Evolutionary conservation across 2,797 vertebrate species (phyloP).

Genomic region (Uromys caudimaculatus): DNA sequence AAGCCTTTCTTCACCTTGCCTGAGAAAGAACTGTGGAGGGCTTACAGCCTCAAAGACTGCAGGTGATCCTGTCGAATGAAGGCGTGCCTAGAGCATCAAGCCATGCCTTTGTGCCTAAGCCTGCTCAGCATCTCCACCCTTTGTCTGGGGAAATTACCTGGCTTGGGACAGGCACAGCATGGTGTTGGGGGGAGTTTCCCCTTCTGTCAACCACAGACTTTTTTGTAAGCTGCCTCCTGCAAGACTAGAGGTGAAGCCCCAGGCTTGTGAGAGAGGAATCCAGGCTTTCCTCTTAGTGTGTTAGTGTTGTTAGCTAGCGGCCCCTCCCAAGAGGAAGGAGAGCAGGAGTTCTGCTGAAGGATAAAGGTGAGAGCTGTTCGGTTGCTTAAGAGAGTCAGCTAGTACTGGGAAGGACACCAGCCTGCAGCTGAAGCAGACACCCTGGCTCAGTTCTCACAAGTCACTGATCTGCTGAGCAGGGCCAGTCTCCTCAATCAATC

Average conservation of each 20-base stretch:
- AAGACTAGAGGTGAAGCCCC: neutral
- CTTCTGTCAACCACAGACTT: neutral
- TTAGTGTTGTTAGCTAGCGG: neutral
- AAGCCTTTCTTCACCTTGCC: neutral
- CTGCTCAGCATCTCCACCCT: neutral
- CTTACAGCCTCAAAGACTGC: neutral
- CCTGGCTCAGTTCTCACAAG: slow-evolving; percentile 65
- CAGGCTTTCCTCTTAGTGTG: neutral
- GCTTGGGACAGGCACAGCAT: neutral
- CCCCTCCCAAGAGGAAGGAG: slow-evolving; percentile 33
- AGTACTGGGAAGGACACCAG: slow-evolving; percentile 42
- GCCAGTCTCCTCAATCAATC: slow-evolving; percentile 78
- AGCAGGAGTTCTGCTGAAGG: neutral
- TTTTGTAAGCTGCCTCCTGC: neutral
- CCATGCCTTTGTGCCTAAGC: neutral
- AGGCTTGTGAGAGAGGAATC: neutral
- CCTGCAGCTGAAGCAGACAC: slow-evolving; percentile 41
- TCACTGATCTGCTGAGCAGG: slow-evolving; percentile 71
- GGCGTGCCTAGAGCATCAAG: neutral
- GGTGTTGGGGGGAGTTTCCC: neutral
- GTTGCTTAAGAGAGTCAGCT: neutral
- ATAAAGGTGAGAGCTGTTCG: slow-evolving; percentile 45
- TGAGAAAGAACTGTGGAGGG: neutral
- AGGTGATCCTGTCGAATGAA: neutral
- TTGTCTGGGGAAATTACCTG: neutral